Evolutionary conservation across 2,888 invertebrate species (phyloP), one percentile per base, ranked within the genome.

Genomic region (Ptilodon capucinus): DNA sequence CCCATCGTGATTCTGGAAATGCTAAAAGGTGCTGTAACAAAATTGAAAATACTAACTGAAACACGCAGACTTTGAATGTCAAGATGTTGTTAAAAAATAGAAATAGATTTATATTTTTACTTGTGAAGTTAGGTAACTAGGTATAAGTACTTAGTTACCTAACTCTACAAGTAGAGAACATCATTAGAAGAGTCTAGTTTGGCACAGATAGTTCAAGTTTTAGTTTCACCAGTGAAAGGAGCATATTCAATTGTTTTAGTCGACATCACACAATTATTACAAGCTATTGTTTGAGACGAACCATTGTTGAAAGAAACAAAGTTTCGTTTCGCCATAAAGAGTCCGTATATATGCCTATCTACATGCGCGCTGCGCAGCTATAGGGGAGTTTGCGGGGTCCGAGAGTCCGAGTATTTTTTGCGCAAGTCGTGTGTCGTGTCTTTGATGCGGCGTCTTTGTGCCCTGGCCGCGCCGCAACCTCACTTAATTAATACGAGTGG

Each of bases 401-500:
- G 32, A 5, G 50, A 41, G 52, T 46, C 51, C 46, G 52, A 57
- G 52, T 54, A 58, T 64, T 69, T 73, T 68, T 71, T 74, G 66
- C 61, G 51, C 30, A 49, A 42, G 42, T 47, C 51, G 58, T 63
- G 56, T 35, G 35, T 35, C 35, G 35, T 35, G 35, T 35, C 17
- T 39, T 40, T 25, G 63, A 52, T 51, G 67, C 63, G 59, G 63
- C 67, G 66, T 68, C 75, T 82, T 81, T 83, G 80, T 64, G 38
- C 38, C 64, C 52, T 40, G 54, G 52, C 59, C 50, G 51, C 65
- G 63, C 64, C 63, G 63, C 68, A 49, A 71, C 74, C 68, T 64
- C 74, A 79, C 84, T 84, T 85, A 81, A 86, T 86, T 85, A 84
- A 79, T 84, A 68, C 81, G 66, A 74, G 71, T 63, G 70, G 68